Base-by-base conservation (phyloP, 2,113 vertebrate genomes). In the Pseudorasbora parva region DNA sequence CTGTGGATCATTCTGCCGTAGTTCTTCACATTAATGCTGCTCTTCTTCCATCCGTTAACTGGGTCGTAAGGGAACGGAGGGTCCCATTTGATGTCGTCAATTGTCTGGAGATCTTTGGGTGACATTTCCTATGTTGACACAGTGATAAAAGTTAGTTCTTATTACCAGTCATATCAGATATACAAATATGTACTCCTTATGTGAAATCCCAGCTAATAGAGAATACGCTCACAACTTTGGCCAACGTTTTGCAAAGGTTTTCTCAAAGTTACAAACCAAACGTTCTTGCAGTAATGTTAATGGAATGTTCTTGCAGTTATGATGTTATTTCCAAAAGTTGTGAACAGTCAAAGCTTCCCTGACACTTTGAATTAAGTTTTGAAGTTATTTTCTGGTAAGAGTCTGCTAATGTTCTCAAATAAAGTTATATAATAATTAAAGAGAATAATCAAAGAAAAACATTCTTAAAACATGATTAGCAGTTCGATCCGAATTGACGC, bases 1-100 rank as follows among this genome's bases (percentile, higher is more conserved):
- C 97, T 98, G 91, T 98, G 93, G 88, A 99, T 94, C 37, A 98
- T 95, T 43, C 96, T 93, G 43, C 96, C 97, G 23, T 98, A 94
- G 59, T 96, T 97, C 90, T 97, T 95, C 82, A 98, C 97, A 0
- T 95, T 95, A 85, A 95, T 92, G 89, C 95, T 95, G 89, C 93
- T 95, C 76, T 95, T 95, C 85, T 95, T 94, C 95, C 95, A 95
- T 68, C 94, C 95, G 0, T 83, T 94, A 78, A 81, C 91, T 0
- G 92, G 93, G 82, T 95, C 93, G 0, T 93, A 94, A 1, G 90
- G 90, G 73, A 94, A 93, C 0, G 92, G 91, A 15, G 92, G 96
- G 64, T 98, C 95, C 90, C 95, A 88, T 80, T 94, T 94, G 14
- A 93, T 92, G 87, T 94, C 95, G n/a, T 96, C 95, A 25, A 95